A percentile compares a stretch with the other conserved stretches of the same genome.
These are phyloP conservation scores for Tangara arthus DNA, from an alignment of 2,797 vertebrate genomes.

Conservation along the genomic window DNA sequence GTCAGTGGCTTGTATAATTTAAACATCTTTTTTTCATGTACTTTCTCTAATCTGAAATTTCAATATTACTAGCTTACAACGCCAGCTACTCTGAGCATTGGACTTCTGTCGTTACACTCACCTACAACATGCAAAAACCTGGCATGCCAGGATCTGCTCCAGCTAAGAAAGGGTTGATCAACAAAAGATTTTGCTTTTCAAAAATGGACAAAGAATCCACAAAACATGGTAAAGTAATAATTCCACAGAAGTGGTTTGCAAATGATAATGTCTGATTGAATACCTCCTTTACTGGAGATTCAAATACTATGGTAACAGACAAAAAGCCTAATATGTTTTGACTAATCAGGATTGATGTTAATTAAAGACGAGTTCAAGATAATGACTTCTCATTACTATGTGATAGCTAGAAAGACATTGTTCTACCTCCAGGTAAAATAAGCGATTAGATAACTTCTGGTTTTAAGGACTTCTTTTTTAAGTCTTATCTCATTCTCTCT, in stretches of 20 bases:
- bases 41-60: background rate
- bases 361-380: conserved; percentile 79
- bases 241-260: conserved; percentile 52
- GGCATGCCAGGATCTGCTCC: background rate
- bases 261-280: conserved; percentile 71
- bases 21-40: background rate
- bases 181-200: conserved; percentile 40
- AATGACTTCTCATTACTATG: conserved; percentile 79
- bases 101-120: background rate
- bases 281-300: conserved; percentile 58
- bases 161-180: background rate
- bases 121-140: background rate
- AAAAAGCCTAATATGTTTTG: conserved; percentile 77
- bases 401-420: conserved; percentile 77
- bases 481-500: conserved; percentile 44
- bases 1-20: background rate
- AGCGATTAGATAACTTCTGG: conserved; percentile 74
- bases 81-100: background rate
- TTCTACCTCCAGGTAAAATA: conserved; percentile 77
- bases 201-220: background rate
- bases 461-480: conserved; percentile 62
- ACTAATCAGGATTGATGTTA: conserved; percentile 81
- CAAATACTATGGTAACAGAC: conserved; percentile 71
- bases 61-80: background rate
- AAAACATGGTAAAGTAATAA: conserved; percentile 65